phyloP scores from a whole-genome alignment of 2,797 vertebrate species.

The Lemur catta region DNA sequence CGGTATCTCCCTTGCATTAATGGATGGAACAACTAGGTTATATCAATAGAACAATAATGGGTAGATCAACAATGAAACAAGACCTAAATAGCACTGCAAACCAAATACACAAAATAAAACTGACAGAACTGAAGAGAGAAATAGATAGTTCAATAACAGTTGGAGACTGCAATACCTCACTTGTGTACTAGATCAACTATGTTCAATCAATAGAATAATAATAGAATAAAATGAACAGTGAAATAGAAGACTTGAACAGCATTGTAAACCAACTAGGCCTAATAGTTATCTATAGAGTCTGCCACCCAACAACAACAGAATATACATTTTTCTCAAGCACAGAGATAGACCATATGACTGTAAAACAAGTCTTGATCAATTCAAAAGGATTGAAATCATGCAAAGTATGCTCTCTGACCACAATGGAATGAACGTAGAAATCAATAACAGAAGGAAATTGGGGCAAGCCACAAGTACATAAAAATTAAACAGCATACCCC shows the following conservation, averaged over 20 bases:
- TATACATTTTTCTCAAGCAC: background rate
- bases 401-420: background rate
- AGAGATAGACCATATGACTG: background rate
- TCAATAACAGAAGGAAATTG: background rate
- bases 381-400: background rate
- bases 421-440: conserved; percentile 14
- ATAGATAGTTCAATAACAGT: too few relatives aligned
- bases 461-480: background rate
- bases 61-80: background rate
- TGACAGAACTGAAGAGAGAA: too few relatives aligned
- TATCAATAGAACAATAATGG: background rate
- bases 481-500: background rate
- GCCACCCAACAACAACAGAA: background rate
- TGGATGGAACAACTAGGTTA: background rate
- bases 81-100: background rate
- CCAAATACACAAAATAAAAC: too few relatives aligned
- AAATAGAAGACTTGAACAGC: too few relatives aligned
- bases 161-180: too few relatives aligned
- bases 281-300: background rate
- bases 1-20: background rate
- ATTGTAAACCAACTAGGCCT: background rate
- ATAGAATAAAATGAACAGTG: too few relatives aligned
- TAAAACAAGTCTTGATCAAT: background rate
- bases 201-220: too few relatives aligned
- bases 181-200: too few relatives aligned